Conservation (phyloP, 2,113 vertebrate genomes). For the Nipponia nippon region DNA sequence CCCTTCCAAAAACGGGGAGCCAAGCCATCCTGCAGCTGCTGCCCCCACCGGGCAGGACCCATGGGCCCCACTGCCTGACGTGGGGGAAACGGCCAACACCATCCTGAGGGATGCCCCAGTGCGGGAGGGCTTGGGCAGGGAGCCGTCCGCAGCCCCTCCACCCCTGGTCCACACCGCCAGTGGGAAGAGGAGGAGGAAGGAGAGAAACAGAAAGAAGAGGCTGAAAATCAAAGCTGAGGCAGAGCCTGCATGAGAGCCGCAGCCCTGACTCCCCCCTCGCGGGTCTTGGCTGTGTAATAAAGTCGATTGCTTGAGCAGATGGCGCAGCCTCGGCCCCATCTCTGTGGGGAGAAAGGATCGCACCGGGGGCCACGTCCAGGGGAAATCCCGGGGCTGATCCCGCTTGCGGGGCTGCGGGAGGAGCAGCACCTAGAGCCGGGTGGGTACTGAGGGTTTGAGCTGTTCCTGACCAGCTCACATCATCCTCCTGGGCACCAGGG, state of each 20-base stretch:
- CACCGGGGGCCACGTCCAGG: fast-evolving
- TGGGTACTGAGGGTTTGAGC: neutral
- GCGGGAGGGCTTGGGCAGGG: neutral
- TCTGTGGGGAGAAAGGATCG: neutral
- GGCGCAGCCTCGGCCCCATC: neutral
- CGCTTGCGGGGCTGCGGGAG: fast-evolving
- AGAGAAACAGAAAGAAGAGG: conserved; percentile 20
- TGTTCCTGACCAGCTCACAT: fast-evolving
- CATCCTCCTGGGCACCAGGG: neutral
- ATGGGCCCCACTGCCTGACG: conserved; percentile 12
- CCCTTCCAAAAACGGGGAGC: neutral
- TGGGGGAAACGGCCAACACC: conserved; percentile 62
- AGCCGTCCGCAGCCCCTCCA: neutral
- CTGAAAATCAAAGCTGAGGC: neutral
- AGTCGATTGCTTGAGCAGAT: neutral
- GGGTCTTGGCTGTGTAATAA: neutral
- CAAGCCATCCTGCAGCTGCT: fast-evolving
- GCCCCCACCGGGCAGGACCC: neutral
- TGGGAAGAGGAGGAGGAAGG: neutral
- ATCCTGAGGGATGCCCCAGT: conserved; percentile 41
- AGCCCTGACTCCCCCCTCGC: fast-evolving
- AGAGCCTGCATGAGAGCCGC: fast-evolving
- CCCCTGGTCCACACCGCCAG: fast-evolving
- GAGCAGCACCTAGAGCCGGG: fast-evolving
- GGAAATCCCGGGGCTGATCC: neutral